These are phyloP conservation scores for Zingel zingel DNA, from an alignment of 2,113 vertebrate species.

Conservation along the genomic window DNA sequence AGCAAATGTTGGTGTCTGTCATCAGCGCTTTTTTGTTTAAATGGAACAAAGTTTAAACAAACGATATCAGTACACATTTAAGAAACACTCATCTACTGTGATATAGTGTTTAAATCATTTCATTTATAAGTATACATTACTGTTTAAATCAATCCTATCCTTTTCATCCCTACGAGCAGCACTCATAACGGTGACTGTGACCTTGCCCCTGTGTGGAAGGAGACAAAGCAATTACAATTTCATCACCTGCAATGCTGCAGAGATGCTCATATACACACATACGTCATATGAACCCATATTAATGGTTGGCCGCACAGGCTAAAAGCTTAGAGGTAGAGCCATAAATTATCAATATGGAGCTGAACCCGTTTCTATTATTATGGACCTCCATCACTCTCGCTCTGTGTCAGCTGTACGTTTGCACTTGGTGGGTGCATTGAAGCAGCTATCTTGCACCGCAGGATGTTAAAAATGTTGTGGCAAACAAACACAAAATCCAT, in stretches of 20 bases:
- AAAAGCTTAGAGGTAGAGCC: constrained; percentile 46
- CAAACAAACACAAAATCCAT: constrained; percentile 15
- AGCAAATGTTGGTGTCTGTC: neutral
- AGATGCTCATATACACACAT: constrained; percentile 17
- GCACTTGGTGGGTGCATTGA: neutral
- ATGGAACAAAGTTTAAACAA: neutral
- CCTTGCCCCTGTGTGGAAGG: constrained; percentile 67
- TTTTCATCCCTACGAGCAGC: constrained; percentile 1
- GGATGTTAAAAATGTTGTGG: neutral
- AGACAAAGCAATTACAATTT: constrained; percentile 55
- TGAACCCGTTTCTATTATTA: constrained; percentile 48
- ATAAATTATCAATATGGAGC: constrained; percentile 60
- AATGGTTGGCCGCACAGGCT: constrained; percentile 40
- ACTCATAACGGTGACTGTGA: constrained; percentile 36
- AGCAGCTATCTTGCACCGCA: constrained; percentile 27
- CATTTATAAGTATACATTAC: neutral
- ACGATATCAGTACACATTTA: neutral
- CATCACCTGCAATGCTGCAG: constrained; percentile 45
- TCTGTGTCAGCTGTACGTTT: constrained; percentile 24
- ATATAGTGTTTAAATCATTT: neutral
- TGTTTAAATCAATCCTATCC: neutral
- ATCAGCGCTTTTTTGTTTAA: neutral
- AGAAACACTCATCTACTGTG: neutral
- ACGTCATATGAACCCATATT: constrained; percentile 15
- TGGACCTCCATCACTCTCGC: constrained; percentile 42